Evolutionary conservation across 2,113 vertebrate species (phyloP).

Genomic region (Pseudopipra pipra): DNA sequence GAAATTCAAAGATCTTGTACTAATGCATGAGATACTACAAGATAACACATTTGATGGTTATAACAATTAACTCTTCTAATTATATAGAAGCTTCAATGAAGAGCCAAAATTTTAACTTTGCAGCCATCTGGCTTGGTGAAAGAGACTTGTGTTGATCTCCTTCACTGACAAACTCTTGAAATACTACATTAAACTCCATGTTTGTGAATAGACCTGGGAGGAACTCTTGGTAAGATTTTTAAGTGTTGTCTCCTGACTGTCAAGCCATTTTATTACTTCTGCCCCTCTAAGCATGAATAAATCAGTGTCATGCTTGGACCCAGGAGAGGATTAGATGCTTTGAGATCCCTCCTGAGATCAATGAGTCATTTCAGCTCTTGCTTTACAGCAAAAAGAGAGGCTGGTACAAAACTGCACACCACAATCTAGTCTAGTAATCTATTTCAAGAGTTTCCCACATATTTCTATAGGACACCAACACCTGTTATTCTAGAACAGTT

Average conservation of each 20-base stretch:
- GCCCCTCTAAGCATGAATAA: not conserved
- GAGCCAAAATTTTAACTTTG: not conserved
- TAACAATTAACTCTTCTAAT: not conserved
- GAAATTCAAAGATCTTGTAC: not conserved
- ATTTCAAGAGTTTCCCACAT: not conserved
- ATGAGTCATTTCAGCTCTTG: not conserved
- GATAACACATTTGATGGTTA: not conserved
- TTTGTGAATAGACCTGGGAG: not conserved
- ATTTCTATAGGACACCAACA: not conserved
- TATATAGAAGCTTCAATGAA: not conserved
- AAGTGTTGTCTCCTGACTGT: not conserved
- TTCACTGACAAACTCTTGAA: not conserved
- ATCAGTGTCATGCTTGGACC: not conserved
- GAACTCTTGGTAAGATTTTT: not conserved
- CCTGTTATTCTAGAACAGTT: not conserved
- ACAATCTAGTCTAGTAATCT: not conserved
- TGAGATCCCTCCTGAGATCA: not conserved
- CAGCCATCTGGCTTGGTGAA: not conserved
- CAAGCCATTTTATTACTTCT: not conserved
- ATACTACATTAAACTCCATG: not conserved
- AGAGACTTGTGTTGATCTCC: not conserved
- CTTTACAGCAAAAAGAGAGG: not conserved
- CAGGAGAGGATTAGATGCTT: not conserved
- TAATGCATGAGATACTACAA: not conserved
- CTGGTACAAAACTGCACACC: not conserved